Evolutionary conservation across 2,113 vertebrate genomes (phyloP).

Genomic region (Brachypteracias leptosomus): DNA sequence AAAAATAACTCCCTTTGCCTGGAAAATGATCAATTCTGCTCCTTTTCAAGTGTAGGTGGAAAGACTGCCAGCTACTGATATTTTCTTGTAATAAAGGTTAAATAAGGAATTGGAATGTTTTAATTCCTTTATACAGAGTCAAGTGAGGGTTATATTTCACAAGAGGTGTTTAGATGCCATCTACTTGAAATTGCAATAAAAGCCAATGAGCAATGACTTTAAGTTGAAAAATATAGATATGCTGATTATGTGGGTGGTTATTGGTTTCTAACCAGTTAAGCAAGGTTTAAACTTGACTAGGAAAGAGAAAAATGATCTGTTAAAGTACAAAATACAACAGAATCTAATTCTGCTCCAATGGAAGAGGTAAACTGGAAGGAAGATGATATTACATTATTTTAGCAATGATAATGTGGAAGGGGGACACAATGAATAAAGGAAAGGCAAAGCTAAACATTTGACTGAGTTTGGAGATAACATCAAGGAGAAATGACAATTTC

Average conservation of each 20-base stretch:
- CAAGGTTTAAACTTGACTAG: background rate
- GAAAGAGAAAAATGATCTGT: background rate
- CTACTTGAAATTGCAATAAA: background rate
- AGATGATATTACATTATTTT: background rate
- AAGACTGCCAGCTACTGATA: background rate
- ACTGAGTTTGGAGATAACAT: background rate
- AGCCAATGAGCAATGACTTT: background rate
- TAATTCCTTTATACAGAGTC: background rate
- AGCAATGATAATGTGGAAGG: background rate
- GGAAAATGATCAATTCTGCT: background rate
- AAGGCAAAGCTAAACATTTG: background rate
- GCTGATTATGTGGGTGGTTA: background rate
- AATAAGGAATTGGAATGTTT: background rate
- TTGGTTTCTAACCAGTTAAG: background rate
- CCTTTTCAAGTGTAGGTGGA: background rate
- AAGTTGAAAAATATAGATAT: background rate
- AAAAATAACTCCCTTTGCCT: background rate
- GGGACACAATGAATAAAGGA: background rate
- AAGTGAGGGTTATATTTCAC: background rate
- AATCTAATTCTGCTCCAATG: background rate
- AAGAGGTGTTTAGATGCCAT: background rate
- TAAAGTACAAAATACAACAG: background rate
- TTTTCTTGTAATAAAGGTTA: background rate
- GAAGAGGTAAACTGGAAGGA: background rate
- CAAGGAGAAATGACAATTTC: background rate